Evolutionary conservation across 1,140 invertebrate genomes (phyloP), one percentile per base, ranked within the genome.

Genomic region (Lepidurus couesii): DNA sequence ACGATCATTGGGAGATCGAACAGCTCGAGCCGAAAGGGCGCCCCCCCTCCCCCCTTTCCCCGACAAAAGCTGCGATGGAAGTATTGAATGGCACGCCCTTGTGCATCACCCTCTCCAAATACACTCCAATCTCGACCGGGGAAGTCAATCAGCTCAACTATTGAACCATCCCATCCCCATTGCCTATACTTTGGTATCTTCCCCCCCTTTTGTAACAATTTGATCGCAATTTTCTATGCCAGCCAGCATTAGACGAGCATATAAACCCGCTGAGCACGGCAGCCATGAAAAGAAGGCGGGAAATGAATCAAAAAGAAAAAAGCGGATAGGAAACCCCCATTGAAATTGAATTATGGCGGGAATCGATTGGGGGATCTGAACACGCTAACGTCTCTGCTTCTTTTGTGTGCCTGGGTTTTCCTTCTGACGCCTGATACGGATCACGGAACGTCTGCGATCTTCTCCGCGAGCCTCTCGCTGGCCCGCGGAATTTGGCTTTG

Each of bases 41-140:
- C 16, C 53, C 53, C 53, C 53, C 53, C 53, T 21, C n/a, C 21
- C 53, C 53, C 53, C 53, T 65, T 65, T 16, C 53, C 53, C 53
- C 53, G 16, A 65, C 53, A 65, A 65, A 65, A 65, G 53, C 53
- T 65, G 53, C 53, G 53, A 65, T 65, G n/a, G 53, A 65, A 65
- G 53, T 21, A 9, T 9, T 65, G 53, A 65, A 65, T 65, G n/a
- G 53, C 53, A 65, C 53, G 53, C 53, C 53, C 53, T 65, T 65
- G 53, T 65, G 53, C 53, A 65, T 65, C 53, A 65, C 53, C 53
- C 53, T 65, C 53, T 65, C 21, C 53, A 65, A 65, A 65, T n/a
- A 21, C 53, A 65, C 53, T 65, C 53, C 53, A 65, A 65, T 65
- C 53, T 65, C 53, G n/a, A 21, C 21, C 21, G 53, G 53, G 53